These are phyloP conservation scores for Abrostola tripartita DNA, from an alignment of 2,888 invertebrate species.

Conservation along the genomic window DNA sequence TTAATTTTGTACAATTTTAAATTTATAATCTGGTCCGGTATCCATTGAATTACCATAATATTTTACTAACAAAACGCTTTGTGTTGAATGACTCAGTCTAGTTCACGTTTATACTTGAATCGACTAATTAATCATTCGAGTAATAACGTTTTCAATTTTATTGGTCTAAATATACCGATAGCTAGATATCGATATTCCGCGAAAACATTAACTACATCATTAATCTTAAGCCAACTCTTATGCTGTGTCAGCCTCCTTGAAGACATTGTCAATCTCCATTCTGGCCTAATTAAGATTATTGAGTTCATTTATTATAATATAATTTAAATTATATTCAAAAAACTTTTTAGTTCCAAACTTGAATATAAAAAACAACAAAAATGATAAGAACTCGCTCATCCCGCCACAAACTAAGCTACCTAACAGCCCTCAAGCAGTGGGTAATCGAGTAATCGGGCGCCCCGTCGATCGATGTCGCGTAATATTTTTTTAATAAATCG, in stretches of 20 bases:
- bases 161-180: constrained; percentile 34
- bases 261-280: constrained; percentile 2
- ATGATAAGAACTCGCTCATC: constrained; percentile 46
- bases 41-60: constrained; percentile 46
- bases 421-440: constrained; percentile 61
- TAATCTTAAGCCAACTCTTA: not conserved
- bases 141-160: constrained; percentile 50
- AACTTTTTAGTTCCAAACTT: not conserved
- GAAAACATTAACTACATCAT: not conserved
- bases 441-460: constrained; percentile 68
- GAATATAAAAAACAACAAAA: constrained; percentile 23
- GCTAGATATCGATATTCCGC: constrained; percentile 7
- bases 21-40: constrained; percentile 37
- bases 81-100: constrained; percentile 42
- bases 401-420: constrained; percentile 46
- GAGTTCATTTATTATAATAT: not conserved
- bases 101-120: constrained; percentile 44
- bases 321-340: not conserved
- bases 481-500: constrained; percentile 69
- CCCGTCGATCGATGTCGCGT: constrained; percentile 66
- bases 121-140: constrained; percentile 47
- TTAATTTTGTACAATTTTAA: constrained; percentile 34
- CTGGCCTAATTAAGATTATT: not conserved
- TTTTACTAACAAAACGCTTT: constrained; percentile 47
- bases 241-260: not conserved